These are phyloP conservation scores for Cichlasoma orientale DNA, from an alignment of 2,797 vertebrate species.

Conservation along the genomic window DNA sequence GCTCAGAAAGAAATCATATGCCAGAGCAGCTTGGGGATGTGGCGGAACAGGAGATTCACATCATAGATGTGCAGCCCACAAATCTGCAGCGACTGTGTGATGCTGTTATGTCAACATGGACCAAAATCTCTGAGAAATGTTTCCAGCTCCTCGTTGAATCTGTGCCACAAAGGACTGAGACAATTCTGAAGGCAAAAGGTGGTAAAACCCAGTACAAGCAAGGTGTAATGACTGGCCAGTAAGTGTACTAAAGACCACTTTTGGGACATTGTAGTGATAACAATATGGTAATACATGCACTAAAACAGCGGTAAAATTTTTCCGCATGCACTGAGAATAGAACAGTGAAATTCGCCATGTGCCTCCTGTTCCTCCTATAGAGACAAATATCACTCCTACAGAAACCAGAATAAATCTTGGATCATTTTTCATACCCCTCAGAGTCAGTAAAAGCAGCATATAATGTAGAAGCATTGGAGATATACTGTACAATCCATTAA, in stretches of 20 bases:
- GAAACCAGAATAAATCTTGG: conserved; percentile 28
- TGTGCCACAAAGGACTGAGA: too few species aligned
- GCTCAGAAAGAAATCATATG: too few species aligned
- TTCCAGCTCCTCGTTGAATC: not conserved
- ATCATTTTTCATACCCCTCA: conserved; percentile 1
- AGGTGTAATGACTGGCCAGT: too few species aligned
- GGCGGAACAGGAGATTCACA: conserved; percentile 45
- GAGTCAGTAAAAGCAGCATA: conserved; percentile 3
- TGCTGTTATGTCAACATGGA: conserved; percentile 40
- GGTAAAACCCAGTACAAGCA: too few species aligned
- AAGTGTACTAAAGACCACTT: not conserved
- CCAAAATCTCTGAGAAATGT: not conserved
- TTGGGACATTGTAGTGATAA: conserved; percentile 6
- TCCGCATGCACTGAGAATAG: conserved; percentile 27
- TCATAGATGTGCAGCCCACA: conserved; percentile 58
- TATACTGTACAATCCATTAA: not conserved
- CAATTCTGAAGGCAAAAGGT: too few species aligned
- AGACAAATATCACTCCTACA: conserved; percentile 8
- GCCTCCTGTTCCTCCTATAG: conserved; percentile 24
- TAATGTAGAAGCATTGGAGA: not conserved
- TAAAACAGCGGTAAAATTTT: conserved; percentile 8
- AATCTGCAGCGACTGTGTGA: conserved; percentile 50
- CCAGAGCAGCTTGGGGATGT: too few species aligned
- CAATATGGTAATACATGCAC: conserved; percentile 40
- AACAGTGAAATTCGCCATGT: conserved; percentile 16